phyloP scores from a whole-genome alignment of 23 tunicate species.

The Ciona savignyi region DNA sequence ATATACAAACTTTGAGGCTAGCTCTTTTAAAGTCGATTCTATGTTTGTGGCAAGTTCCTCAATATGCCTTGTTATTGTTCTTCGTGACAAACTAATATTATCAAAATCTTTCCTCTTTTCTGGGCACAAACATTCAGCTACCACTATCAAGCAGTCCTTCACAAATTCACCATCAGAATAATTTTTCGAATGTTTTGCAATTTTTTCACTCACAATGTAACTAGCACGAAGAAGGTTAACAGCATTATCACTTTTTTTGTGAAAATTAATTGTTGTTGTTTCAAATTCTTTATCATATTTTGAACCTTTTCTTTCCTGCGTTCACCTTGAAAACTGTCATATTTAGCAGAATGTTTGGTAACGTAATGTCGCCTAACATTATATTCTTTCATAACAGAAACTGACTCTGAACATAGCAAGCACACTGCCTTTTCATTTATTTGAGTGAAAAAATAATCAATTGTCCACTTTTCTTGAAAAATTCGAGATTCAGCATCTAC shows the following conservation, averaged over 20 bases:
- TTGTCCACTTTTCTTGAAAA: no score
- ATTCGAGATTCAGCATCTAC: no score
- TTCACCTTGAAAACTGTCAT: slow-evolving; percentile 12
- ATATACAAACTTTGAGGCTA: no score
- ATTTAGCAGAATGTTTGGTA: slow-evolving; percentile 28
- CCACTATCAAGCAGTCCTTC: slow-evolving; percentile 27
- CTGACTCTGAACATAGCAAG: slow-evolving; percentile 8
- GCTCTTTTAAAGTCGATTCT: no score
- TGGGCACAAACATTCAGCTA: slow-evolving; percentile 15
- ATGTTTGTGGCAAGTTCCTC: slow-evolving; percentile 5
- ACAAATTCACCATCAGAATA: slow-evolving; percentile 36
- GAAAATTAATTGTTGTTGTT: slow-evolving; percentile 22
- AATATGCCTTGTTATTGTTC: slow-evolving; percentile 28
- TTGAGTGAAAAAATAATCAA: no score
- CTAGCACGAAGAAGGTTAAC: no score
- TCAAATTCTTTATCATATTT: slow-evolving; percentile 11
- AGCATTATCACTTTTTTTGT: no score
- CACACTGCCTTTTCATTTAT: no score
- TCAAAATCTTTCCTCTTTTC: slow-evolving; percentile 14
- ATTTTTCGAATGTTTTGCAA: slow-evolving; percentile 22
- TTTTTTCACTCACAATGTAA: slow-evolving; percentile 15
- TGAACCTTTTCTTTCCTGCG: slow-evolving; percentile 4
- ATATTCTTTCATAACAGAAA: slow-evolving; percentile 31
- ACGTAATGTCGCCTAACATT: slow-evolving; percentile 24
- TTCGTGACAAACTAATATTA: slow-evolving; percentile 13